These are phyloP conservation scores for Drosophila pandora DNA, from an alignment of 1,140 invertebrate genomes.

Conservation along the genomic window DNA sequence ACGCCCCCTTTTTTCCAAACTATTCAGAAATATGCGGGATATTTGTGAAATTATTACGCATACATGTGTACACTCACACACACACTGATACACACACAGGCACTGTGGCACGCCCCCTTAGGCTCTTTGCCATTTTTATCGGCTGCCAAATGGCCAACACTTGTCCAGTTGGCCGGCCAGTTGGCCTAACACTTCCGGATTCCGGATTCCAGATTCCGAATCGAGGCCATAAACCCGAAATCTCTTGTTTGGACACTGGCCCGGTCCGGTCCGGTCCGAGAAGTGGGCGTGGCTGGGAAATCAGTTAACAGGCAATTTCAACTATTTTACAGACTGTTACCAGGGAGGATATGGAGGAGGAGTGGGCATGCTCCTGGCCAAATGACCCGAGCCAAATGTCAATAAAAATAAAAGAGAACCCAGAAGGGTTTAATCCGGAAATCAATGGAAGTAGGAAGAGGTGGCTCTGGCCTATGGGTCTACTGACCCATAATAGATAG, in stretches of 20 bases:
- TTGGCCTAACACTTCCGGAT: conserved; percentile 65
- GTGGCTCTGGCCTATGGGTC: no score
- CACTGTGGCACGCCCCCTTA: conserved; percentile 28
- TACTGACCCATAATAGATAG: no score
- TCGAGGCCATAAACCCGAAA: conserved; percentile 52
- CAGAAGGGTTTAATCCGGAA: not conserved
- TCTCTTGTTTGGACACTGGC: conserved; percentile 50
- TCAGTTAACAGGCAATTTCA: conserved; percentile 79
- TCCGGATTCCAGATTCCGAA: conserved; percentile 36
- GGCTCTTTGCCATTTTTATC: conserved; percentile 69
- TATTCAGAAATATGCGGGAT: conserved; percentile 16
- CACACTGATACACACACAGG: conserved; percentile 15
- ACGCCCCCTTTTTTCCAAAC: not conserved
- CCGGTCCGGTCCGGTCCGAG: not conserved
- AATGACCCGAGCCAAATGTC: conserved; percentile 75
- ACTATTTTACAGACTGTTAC: conserved; percentile 66
- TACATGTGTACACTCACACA: not conserved
- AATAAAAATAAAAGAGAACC: not conserved
- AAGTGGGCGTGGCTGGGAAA: conserved; percentile 32
- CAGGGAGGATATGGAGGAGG: no score
- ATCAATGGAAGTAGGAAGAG: no score
- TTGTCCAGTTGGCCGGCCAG: conserved; percentile 48
- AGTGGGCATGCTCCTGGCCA: conserved; percentile 45
- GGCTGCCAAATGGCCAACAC: conserved; percentile 75
- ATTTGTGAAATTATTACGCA: conserved; percentile 38